Evolutionary conservation across 1,140 invertebrate genomes (phyloP), one percentile per base, ranked within the genome.

Genomic region (Bombus balteatus): DNA sequence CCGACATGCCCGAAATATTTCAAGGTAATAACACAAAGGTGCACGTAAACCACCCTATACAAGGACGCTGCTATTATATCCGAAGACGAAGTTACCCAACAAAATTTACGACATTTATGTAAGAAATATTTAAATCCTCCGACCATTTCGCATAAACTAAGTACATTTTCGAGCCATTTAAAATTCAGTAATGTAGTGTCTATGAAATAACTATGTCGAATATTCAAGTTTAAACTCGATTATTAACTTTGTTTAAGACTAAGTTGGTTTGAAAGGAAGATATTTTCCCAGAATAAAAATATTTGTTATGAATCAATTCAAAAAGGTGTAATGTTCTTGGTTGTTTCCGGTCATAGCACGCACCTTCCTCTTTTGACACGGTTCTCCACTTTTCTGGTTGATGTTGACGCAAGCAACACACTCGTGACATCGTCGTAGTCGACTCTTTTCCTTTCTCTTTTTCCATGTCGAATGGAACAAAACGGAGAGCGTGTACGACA

Each of bases 11-110:
- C n/a, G 37, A 62, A 62, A 74, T 84, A 83, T 89, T 77, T 71
- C 80, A 77, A 22, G 57, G 22, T 73, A 85, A 89, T 87, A 83
- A 87, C 47, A 73, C 76, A 75, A 72, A 34, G 83, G 71, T 70
- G 53, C 53, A 18, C 47, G 34, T 62, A 70, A 75, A 18, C 53
- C 32, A 62, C 73, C n/a, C 15, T 3, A 34, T 18, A 34, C 15
- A 3, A 22, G 12, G 10, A 71, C 76, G 71, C 39, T 62, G 74
- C 47, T 57, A 59, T 65, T 43, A 78, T 37, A 66, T n/a, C 70
- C 43, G 47, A 34, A 43, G 39, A 81, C 28, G 47, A 78, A 53
- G 65, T 39, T 57, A 32, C 53, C 34, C 66, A 78, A 39, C 34
- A 71, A 39, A 81, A 73, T 89, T 87, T 79, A 89, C 37, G 62